These are phyloP conservation scores for Gorsachius magnificus DNA, from an alignment of 2,797 vertebrate species.

Conservation along the genomic window DNA sequence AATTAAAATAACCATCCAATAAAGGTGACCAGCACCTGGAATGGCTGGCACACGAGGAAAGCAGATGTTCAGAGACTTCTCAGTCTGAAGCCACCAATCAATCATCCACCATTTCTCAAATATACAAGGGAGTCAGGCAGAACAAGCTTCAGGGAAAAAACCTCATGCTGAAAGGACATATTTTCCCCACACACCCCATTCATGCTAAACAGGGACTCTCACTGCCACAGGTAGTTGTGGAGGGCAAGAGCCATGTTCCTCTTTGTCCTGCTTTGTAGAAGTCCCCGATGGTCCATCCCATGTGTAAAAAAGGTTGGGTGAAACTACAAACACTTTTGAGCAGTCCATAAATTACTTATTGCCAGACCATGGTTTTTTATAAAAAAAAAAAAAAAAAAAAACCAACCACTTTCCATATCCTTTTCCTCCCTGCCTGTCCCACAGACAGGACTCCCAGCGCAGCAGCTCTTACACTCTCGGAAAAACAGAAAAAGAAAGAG, in stretches of 20 bases:
- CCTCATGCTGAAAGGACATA: fast-evolving
- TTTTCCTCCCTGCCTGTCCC: neutral
- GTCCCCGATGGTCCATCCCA: too few relatives aligned
- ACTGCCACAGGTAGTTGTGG: neutral
- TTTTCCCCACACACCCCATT: neutral
- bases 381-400: too few relatives aligned
- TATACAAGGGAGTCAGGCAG: neutral
- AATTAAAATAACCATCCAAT: neutral
- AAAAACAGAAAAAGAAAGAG: neutral
- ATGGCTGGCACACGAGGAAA: neutral
- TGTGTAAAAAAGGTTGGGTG: neutral
- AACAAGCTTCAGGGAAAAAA: neutral
- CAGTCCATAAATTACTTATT: neutral
- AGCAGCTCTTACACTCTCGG: neutral
- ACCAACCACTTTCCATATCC: neutral
- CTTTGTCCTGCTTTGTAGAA: neutral
- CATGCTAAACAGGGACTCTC: neutral
- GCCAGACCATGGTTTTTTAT: neutral
- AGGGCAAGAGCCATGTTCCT: neutral
- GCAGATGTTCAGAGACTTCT: neutral
- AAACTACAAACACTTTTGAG: neutral
- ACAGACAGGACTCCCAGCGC: neutral
- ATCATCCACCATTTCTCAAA: neutral
- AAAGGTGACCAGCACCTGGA: neutral
- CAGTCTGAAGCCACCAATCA: neutral